phyloP scores from a whole-genome alignment of 53 echinoderm and acorn worm genomes.

The Luidia sarsii region DNA sequence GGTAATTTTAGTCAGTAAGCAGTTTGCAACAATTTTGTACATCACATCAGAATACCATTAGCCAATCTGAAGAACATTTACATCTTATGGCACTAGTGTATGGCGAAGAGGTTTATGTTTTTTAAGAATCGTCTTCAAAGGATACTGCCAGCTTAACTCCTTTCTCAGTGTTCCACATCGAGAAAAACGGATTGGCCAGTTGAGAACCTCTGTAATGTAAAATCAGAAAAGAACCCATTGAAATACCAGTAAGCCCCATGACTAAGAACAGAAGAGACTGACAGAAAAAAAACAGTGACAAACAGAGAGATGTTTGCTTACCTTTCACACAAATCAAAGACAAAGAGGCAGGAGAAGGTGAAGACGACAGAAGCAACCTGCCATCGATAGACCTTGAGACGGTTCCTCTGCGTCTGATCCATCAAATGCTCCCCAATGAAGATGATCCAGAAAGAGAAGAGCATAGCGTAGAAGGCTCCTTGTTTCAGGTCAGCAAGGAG shows the following conservation, averaged over 20 bases:
- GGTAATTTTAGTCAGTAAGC: too few relatives aligned
- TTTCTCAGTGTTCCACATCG: constrained; percentile 91
- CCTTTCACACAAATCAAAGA: constrained; percentile 96
- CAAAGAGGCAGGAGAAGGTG: constrained; percentile 85
- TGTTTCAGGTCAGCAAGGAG: constrained; percentile 89
- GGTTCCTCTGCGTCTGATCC: constrained; percentile 79
- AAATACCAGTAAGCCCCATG: too few relatives aligned
- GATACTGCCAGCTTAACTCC: constrained; percentile 93
- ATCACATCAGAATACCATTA: too few relatives aligned
- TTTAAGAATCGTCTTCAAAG: too few relatives aligned
- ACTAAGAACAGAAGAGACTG: background rate
- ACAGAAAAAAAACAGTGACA: too few relatives aligned
- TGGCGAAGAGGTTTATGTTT: background rate
- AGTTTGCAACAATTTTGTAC: too few relatives aligned
- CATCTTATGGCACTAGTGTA: too few relatives aligned
- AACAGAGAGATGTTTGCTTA: constrained; percentile 54
- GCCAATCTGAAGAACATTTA: too few relatives aligned
- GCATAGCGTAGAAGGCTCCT: constrained; percentile 93
- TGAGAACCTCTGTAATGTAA: constrained; percentile 78
- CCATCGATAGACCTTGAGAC: constrained; percentile 80
- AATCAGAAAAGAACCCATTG: too few relatives aligned
- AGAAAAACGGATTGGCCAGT: constrained; percentile 89
- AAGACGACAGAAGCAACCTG: constrained; percentile 82
- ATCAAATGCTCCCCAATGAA: constrained; percentile 97
- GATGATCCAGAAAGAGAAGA: constrained; percentile 97